Conservation (phyloP, 2,113 vertebrate species). For the Abramis brama region DNA sequence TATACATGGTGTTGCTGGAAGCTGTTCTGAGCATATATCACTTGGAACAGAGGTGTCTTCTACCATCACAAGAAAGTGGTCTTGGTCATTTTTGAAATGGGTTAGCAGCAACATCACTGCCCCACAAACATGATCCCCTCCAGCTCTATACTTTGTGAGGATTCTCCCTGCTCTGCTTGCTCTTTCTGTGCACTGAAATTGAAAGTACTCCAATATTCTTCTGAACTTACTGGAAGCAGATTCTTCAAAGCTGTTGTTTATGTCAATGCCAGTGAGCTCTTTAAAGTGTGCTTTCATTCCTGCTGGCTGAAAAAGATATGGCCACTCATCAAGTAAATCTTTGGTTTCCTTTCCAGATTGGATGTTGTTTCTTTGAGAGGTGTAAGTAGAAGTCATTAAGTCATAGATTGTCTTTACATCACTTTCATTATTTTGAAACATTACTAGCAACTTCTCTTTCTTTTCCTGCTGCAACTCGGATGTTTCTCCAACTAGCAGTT, state of each 20-base stretch:
- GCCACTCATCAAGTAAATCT: conserved; percentile 38
- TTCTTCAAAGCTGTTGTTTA: conserved; percentile 28
- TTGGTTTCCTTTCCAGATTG: conserved; percentile 17
- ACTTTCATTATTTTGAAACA: not conserved
- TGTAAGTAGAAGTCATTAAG: not conserved
- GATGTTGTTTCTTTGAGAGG: conserved; percentile 35
- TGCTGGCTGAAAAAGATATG: conserved; percentile 38
- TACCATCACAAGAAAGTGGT: conserved; percentile 14
- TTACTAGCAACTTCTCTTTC: not conserved
- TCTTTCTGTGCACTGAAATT: conserved; percentile 23
- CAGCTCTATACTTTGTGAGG: not conserved
- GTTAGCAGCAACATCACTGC: conserved; percentile 27
- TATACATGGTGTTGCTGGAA: conserved; percentile 41
- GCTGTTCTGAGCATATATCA: conserved; percentile 15
- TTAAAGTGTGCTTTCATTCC: conserved; percentile 43
- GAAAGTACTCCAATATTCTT: conserved; percentile 34
- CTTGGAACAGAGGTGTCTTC: conserved; percentile 22
- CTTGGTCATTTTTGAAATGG: conserved; percentile 33
- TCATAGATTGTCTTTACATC: not conserved
- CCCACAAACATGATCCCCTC: conserved; percentile 26
- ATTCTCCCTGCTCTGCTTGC: conserved; percentile 15
- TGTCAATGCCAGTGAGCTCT: conserved; percentile 40
- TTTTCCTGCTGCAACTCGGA: not conserved
- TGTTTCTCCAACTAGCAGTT: not conserved
- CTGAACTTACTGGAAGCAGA: conserved; percentile 16